A percentile compares a stretch with the other conserved stretches of the same genome.
These are phyloP conservation scores for Salticus scenicus DNA, from an alignment of 2,888 invertebrate species.

Conservation along the genomic window DNA sequence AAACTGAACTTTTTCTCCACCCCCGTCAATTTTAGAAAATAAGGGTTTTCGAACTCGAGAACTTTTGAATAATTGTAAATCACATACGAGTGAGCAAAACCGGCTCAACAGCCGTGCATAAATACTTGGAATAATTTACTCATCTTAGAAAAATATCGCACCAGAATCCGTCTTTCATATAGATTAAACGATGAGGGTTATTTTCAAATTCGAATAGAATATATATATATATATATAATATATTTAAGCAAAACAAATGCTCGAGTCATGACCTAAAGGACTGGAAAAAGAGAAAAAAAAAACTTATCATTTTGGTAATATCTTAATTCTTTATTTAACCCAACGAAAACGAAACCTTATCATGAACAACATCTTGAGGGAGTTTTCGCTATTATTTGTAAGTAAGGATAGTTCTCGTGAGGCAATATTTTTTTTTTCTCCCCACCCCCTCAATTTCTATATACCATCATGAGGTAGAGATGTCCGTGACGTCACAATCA, in stretches of 20 bases:
- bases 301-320: constrained; percentile 64
- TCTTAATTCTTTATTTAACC: constrained; percentile 48
- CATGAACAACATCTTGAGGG: not conserved
- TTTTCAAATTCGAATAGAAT: not conserved
- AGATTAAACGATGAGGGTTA: not conserved
- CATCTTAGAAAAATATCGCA: not conserved
- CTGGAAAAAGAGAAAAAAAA: constrained; percentile 28
- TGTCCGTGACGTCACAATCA: not conserved
- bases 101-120: not conserved
- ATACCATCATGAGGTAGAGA: not conserved
- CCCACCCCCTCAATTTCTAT: constrained; percentile 10
- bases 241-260: constrained; percentile 19
- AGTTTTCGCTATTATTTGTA: constrained; percentile 5
- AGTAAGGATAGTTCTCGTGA: not conserved
- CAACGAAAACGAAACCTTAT: constrained; percentile 27
- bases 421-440: not conserved
- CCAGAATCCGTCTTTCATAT: not conserved
- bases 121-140: not conserved
- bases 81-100: not conserved
- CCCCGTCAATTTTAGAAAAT: not conserved
- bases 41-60: not conserved
- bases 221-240: not conserved
- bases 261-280: constrained; percentile 44
- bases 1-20: not conserved
- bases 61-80: constrained; percentile 11